These are phyloP conservation scores for Callipepla californica DNA, from an alignment of 2,113 vertebrate genomes.

Conservation along the genomic window DNA sequence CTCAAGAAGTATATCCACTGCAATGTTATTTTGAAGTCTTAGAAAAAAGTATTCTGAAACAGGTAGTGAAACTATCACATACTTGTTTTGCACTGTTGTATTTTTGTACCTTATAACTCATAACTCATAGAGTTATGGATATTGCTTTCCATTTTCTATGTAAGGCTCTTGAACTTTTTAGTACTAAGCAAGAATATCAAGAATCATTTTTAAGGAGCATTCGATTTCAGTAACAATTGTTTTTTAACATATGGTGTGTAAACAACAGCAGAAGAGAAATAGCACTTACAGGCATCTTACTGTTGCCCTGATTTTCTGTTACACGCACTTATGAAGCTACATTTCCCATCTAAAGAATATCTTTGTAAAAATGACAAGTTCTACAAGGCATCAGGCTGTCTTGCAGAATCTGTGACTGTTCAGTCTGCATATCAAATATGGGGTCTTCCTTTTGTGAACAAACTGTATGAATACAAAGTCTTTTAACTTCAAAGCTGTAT, in stretches of 20 bases:
- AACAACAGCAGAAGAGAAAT: neutral
- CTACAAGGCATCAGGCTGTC: neutral
- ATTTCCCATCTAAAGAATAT: neutral
- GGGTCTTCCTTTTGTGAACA: slow-evolving; percentile 21
- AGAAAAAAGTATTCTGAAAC: neutral
- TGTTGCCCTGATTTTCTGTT: neutral
- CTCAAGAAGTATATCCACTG: neutral
- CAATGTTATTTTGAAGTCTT: neutral
- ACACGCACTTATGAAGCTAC: neutral
- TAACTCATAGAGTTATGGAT: neutral
- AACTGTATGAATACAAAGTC: slow-evolving; percentile 12
- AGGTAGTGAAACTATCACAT: neutral
- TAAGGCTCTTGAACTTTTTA: neutral
- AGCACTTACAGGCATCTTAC: neutral
- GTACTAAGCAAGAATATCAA: neutral
- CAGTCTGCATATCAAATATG: slow-evolving; percentile 14
- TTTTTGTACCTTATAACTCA: neutral
- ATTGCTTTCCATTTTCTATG: neutral
- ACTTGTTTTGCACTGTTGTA: neutral
- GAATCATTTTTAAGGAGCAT: neutral
- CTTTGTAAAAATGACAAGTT: neutral
- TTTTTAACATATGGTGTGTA: neutral
- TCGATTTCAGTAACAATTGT: neutral
- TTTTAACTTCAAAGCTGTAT: slow-evolving; percentile 57
- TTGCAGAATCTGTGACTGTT: neutral